Conservation (phyloP, 2,888 invertebrate species). For the Autographa pulchrina region DNA sequence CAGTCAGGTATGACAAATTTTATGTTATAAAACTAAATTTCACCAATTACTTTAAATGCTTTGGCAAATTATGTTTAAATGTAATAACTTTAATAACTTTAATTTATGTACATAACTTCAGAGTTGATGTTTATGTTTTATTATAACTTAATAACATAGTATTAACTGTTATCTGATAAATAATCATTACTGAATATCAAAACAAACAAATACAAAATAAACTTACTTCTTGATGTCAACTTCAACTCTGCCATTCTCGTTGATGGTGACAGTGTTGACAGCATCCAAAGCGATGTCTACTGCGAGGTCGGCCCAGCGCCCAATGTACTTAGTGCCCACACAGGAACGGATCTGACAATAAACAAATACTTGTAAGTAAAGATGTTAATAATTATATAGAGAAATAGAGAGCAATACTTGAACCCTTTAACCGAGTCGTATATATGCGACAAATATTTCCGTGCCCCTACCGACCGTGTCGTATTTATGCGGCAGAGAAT, state of each 20-base stretch:
- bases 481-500: too few species aligned
- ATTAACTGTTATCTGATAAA: background rate
- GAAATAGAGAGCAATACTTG: too few species aligned
- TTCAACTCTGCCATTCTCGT: conserved; percentile 96
- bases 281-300: conserved; percentile 99
- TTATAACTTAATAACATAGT: background rate
- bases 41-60: too few species aligned
- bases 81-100: too few species aligned
- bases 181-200: background rate
- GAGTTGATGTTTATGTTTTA: background rate
- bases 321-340: conserved; percentile 99
- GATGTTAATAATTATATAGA: too few species aligned
- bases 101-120: too few species aligned
- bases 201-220: background rate
- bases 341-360: conserved; percentile 93
- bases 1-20: too few species aligned
- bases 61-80: too few species aligned
- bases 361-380: background rate
- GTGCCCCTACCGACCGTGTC: too few species aligned
- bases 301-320: conserved; percentile 98
- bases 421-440: too few species aligned
- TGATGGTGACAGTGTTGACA: conserved; percentile 96
- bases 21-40: too few species aligned
- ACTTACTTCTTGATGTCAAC: conserved; percentile 97
- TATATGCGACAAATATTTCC: too few species aligned